Evolutionary conservation across 2,888 invertebrate species (phyloP), one percentile per base, ranked within the genome.

Genomic region (Drosophila borborema): DNA sequence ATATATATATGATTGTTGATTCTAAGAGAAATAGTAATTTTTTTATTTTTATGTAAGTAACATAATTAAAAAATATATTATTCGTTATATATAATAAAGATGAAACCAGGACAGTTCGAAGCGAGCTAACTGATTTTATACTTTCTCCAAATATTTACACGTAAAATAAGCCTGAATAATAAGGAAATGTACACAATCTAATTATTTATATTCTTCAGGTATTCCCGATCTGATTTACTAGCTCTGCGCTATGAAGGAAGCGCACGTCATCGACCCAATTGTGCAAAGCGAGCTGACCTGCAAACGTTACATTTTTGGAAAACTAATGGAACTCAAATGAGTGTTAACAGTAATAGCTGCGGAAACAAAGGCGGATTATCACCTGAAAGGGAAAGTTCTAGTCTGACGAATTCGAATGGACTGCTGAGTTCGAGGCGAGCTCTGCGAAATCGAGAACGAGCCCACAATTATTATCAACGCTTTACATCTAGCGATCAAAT

Each of bases 241-340:
- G 94, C 95, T 51, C 94, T 97, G 80, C 95, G 96, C 66, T 94
- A 95, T 90, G 95, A 95, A 82, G 96, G 96, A 71, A 94, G 95
- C 75, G 96, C 97, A 54, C 95, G 95, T 91, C 94, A 94, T 72
- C 95, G 96, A 89, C 97, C 97, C n/a, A 95, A 95, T 81, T 96
- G 95, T 92, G 92, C 95, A 75, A 94, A 95, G 77, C 94, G 94
- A 85, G 92, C 61, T 12, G 90, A 83, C n/a, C 72, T 92, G 18
- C 90, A 91, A 38, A 74, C 82, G 7, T 77, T 92, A 53, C 81
- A 89, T 59, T 86, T 92, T 80, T 94, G 94, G 91, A 95, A 95
- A 88, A 93, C 94, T 20, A 94, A 94, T 73, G 83, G 74, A 38
- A 54, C 67, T 40, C 18, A 65, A 40, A 20, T 40, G 0, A 78